A percentile compares a stretch with the other conserved stretches of the same genome.
These are phyloP conservation scores for Melanotaenia nigrans DNA, from an alignment of 2,797 vertebrate genomes.

Conservation along the genomic window DNA sequence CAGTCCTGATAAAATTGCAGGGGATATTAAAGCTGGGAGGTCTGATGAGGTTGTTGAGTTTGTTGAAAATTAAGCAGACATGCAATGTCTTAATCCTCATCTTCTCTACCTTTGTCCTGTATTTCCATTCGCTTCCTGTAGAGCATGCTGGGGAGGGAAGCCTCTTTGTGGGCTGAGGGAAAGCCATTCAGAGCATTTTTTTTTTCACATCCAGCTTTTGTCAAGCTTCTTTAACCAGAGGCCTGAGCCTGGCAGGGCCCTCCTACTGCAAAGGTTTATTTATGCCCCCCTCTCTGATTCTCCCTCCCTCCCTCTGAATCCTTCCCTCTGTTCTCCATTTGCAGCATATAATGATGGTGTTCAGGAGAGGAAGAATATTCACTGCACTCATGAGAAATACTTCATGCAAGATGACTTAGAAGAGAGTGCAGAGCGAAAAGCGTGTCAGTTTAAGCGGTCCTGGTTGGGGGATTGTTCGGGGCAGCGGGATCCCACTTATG, in stretches of 20 bases:
- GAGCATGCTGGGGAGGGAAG: slow-evolving; percentile 82
- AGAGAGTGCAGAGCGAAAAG: slow-evolving; percentile 88
- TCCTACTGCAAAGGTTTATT: slow-evolving; percentile 79
- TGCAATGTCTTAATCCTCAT: slow-evolving; percentile 63
- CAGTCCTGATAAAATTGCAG: background rate
- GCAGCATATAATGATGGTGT: slow-evolving; percentile 91
- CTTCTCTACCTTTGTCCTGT: slow-evolving; percentile 66
- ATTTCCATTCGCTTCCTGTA: slow-evolving; percentile 72
- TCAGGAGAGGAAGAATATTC: slow-evolving; percentile 92
- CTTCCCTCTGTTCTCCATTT: slow-evolving; percentile 43
- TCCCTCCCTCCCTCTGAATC: slow-evolving; percentile 23
- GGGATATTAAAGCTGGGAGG: background rate
- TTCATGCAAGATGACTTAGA: slow-evolving; percentile 90
- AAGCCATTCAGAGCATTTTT: slow-evolving; percentile 70
- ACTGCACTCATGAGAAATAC: slow-evolving; percentile 86
- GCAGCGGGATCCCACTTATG: slow-evolving; percentile 87
- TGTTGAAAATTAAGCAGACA: slow-evolving; percentile 40
- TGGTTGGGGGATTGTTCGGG: slow-evolving; percentile 93
- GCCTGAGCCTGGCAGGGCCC: slow-evolving; percentile 75
- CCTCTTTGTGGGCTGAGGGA: slow-evolving; percentile 80
- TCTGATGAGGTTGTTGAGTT: slow-evolving; percentile 35
- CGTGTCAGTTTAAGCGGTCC: slow-evolving; percentile 96
- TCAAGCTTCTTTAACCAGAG: slow-evolving; percentile 79
- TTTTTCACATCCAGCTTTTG: slow-evolving; percentile 78
- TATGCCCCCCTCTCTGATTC: slow-evolving; percentile 68